These are phyloP conservation scores for Lasioglossum calceatum DNA, from an alignment of 2,888 invertebrate species.

Conservation along the genomic window DNA sequence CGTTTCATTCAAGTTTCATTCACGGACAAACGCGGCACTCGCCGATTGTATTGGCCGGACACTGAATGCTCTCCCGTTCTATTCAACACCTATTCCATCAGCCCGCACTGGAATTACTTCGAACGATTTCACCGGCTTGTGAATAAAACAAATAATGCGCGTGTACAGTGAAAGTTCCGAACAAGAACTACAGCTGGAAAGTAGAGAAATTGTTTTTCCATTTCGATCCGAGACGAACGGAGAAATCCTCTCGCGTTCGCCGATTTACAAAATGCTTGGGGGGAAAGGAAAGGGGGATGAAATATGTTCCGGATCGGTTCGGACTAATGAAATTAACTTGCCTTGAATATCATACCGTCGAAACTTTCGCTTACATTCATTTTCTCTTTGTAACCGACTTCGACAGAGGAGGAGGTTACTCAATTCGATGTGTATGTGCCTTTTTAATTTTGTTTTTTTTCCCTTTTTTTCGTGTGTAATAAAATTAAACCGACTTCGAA, in stretches of 20 bases:
- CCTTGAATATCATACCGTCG: background rate
- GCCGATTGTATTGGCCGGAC: slow-evolving; percentile 49
- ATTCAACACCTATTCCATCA: slow-evolving; percentile 55
- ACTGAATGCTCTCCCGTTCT: slow-evolving; percentile 47
- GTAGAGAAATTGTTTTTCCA: slow-evolving; percentile 44
- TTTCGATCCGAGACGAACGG: background rate
- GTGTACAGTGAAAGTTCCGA: slow-evolving; percentile 13
- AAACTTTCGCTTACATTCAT: background rate
- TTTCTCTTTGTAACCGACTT: background rate
- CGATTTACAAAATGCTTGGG: slow-evolving; percentile 12
- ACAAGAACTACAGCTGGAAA: background rate
- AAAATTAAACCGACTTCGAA: too few species aligned
- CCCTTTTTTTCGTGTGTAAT: too few species aligned
- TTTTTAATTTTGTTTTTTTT: too few species aligned
- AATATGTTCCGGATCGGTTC: background rate
- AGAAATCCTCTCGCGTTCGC: background rate
- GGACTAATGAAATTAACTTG: background rate
- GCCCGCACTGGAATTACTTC: slow-evolving; percentile 51
- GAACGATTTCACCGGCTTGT: slow-evolving; percentile 41
- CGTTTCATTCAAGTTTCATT: slow-evolving; percentile 63
- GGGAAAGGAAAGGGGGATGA: background rate
- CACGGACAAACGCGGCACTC: slow-evolving; percentile 49
- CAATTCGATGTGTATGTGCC: too few species aligned
- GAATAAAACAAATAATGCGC: slow-evolving; percentile 54
- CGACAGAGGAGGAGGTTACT: too few species aligned